Evolutionary conservation across 2,888 invertebrate species (phyloP).

Genomic region (Clepsis dumicolana): DNA sequence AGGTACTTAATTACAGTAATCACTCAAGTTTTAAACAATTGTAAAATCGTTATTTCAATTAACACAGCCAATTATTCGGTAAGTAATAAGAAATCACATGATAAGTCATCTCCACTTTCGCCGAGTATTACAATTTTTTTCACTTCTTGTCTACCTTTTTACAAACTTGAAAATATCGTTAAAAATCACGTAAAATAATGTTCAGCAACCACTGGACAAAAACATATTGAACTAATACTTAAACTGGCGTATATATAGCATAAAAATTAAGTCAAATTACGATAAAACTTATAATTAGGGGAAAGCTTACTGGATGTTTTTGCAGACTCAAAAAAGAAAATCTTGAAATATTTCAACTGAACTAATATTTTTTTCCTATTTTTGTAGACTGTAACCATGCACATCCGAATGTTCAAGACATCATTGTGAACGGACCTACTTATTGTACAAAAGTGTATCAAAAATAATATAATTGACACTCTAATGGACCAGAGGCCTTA

Average conservation of each 20-base stretch:
- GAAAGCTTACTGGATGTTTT: background rate
- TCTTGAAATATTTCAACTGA: background rate
- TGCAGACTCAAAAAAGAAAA: background rate
- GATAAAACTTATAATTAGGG: background rate
- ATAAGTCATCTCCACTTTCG: background rate
- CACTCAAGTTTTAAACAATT: background rate
- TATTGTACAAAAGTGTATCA: too few relatives aligned
- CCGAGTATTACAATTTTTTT: background rate
- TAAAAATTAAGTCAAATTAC: background rate
- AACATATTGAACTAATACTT: background rate
- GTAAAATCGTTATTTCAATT: background rate
- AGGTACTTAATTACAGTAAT: too few relatives aligned
- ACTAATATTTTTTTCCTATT: background rate
- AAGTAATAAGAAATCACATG: background rate
- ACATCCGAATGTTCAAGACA: too few relatives aligned
- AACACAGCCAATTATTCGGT: conserved; percentile 5
- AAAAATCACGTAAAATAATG: background rate
- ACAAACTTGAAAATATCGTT: background rate
- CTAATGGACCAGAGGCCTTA: too few relatives aligned
- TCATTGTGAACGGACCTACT: too few relatives aligned
- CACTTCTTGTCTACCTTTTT: background rate
- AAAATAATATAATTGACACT: too few relatives aligned
- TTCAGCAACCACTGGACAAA: background rate
- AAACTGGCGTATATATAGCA: background rate
- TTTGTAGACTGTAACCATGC: background rate